These are phyloP conservation scores for Malthinus seriepunctatus DNA, from an alignment of 2,888 invertebrate species.

Conservation along the genomic window DNA sequence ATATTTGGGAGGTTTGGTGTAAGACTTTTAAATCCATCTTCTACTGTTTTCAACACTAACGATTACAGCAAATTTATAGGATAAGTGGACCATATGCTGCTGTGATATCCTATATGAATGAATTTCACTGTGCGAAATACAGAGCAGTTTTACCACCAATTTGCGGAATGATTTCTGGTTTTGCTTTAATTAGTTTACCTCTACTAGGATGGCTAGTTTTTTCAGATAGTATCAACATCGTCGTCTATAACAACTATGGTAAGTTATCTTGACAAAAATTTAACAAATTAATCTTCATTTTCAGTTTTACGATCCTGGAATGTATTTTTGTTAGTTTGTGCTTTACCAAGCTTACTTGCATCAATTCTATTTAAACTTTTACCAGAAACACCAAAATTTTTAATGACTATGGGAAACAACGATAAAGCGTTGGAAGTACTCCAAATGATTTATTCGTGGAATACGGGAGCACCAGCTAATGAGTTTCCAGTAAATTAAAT, in stretches of 20 bases:
- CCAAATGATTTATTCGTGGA: conserved; percentile 65
- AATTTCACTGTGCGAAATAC: conserved; percentile 69
- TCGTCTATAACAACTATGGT: conserved; percentile 11
- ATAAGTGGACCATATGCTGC: conserved; percentile 75
- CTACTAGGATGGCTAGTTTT: conserved; percentile 74
- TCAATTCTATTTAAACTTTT: conserved; percentile 63
- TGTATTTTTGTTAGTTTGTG: conserved; percentile 62
- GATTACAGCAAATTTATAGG: conserved; percentile 49
- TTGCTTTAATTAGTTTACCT: conserved; percentile 67
- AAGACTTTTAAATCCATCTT: conserved; percentile 47
- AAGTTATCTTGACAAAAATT: background rate
- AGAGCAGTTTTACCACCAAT: conserved; percentile 67
- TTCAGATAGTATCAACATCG: conserved; percentile 61
- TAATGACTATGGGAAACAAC: conserved; percentile 69
- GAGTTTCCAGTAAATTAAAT: conserved; percentile 66
- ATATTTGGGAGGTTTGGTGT: conserved; percentile 76
- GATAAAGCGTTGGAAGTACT: conserved; percentile 69
- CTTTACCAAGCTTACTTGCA: conserved; percentile 69
- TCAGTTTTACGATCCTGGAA: conserved; percentile 66
- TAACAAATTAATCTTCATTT: background rate
- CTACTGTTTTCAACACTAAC: no score
- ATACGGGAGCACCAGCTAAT: conserved; percentile 64
- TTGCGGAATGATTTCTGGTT: conserved; percentile 68
- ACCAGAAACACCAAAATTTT: conserved; percentile 80
- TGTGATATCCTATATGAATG: conserved; percentile 71